These are phyloP conservation scores for Scytalopus superciliaris DNA, from an alignment of 2,113 vertebrate species.

Conservation along the genomic window DNA sequence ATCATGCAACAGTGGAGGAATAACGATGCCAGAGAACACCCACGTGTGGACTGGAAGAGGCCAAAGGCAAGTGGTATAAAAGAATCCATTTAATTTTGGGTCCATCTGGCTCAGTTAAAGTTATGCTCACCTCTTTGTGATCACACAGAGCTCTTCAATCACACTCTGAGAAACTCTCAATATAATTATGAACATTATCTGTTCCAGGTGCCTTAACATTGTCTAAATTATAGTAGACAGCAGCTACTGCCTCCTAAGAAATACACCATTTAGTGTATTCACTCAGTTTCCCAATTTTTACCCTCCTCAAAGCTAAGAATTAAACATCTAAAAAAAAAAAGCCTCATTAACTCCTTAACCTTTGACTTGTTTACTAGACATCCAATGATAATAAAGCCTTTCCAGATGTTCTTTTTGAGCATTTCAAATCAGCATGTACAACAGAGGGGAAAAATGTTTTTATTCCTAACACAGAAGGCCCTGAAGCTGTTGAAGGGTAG, in stretches of 20 bases:
- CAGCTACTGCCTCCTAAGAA: background rate
- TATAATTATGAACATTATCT: background rate
- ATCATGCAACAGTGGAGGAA: constrained; percentile 93
- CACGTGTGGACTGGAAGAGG: constrained; percentile 87
- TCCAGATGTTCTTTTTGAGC: background rate
- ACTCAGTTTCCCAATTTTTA: background rate
- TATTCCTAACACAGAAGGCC: background rate
- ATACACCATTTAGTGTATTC: background rate
- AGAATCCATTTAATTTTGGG: background rate
- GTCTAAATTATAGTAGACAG: background rate
- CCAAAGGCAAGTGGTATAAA: constrained; percentile 82
- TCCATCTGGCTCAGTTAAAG: background rate
- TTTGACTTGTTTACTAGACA: constrained; percentile 6
- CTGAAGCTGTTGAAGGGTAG: background rate
- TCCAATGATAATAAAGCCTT: background rate
- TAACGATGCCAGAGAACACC: constrained; percentile 90
- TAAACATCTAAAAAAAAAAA: background rate
- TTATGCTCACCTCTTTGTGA: background rate
- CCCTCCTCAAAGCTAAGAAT: background rate
- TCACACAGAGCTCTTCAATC: background rate
- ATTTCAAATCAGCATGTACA: background rate
- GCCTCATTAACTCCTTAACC: background rate
- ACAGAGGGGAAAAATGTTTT: background rate
- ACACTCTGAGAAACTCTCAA: background rate
- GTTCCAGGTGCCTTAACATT: background rate